A percentile compares a stretch with the other conserved stretches of the same genome.
Conservation (phyloP, 2,113 vertebrate genomes). For the Montifringilla adamsi region DNA sequence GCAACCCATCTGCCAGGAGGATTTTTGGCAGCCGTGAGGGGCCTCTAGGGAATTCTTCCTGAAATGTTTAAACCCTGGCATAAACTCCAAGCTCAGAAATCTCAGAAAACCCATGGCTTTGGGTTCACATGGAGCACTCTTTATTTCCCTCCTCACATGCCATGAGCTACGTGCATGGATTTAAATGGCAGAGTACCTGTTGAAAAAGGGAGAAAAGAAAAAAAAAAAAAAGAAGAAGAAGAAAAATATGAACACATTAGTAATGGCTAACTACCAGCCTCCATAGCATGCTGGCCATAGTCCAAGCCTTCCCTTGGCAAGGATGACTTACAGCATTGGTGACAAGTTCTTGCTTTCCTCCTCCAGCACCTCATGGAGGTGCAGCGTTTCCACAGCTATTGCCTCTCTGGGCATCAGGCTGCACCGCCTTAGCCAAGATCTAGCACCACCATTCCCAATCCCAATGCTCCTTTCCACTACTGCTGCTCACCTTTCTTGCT, state of each 20-base stretch:
- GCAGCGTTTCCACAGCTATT: neutral
- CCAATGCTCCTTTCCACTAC: neutral
- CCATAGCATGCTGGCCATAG: neutral
- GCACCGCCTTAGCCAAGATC: neutral
- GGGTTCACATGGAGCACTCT: neutral
- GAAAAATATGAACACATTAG: neutral
- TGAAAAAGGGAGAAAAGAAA: neutral
- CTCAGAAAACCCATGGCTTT: neutral
- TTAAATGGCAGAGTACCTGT: neutral
- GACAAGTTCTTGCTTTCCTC: neutral
- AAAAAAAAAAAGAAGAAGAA: neutral
- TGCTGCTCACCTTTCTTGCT: neutral
- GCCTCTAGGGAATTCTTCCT: neutral
- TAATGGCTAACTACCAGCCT: neutral
- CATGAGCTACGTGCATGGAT: neutral
- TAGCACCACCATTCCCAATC: neutral
- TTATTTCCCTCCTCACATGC: too few species aligned
- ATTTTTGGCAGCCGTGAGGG: neutral
- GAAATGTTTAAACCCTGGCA: neutral
- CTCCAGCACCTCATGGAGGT: neutral
- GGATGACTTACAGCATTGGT: neutral
- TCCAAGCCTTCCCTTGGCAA: neutral
- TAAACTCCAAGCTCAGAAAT: neutral
- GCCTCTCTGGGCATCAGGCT: neutral
- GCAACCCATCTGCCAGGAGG: slow-evolving; percentile 1